These are phyloP conservation scores for Ginglymostoma cirratum DNA, from an alignment of 2,113 vertebrate species.

Conservation along the genomic window DNA sequence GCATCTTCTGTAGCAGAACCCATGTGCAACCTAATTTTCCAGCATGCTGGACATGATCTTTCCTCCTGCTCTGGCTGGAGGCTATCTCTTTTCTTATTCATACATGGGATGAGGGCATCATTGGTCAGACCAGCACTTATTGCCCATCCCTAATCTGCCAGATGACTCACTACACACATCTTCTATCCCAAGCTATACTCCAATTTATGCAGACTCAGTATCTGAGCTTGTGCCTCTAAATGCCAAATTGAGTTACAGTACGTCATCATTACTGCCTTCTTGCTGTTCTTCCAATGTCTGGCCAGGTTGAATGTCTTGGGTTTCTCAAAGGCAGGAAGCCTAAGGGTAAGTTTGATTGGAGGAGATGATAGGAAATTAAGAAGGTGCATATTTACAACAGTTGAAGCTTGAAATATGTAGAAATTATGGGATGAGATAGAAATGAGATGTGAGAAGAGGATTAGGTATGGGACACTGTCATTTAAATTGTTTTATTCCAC, in stretches of 20 bases:
- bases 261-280: background rate
- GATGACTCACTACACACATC: background rate
- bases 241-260: background rate
- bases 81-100: too few species aligned
- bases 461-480: background rate
- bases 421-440: background rate
- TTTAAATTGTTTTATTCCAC: background rate
- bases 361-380: background rate
- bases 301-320: background rate
- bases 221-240: background rate
- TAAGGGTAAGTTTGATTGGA: background rate
- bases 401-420: background rate
- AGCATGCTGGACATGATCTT: background rate
- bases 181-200: background rate
- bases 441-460: background rate
- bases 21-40: background rate
- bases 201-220: background rate
- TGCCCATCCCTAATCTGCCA: background rate
- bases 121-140: too few species aligned
- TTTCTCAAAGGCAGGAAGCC: background rate
- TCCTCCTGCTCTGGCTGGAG: background rate
- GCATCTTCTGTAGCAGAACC: background rate
- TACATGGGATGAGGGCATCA: too few species aligned
- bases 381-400: background rate
- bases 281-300: background rate